Evolutionary conservation across 2,113 vertebrate species (phyloP).

Genomic region (Felis chaus): DNA sequence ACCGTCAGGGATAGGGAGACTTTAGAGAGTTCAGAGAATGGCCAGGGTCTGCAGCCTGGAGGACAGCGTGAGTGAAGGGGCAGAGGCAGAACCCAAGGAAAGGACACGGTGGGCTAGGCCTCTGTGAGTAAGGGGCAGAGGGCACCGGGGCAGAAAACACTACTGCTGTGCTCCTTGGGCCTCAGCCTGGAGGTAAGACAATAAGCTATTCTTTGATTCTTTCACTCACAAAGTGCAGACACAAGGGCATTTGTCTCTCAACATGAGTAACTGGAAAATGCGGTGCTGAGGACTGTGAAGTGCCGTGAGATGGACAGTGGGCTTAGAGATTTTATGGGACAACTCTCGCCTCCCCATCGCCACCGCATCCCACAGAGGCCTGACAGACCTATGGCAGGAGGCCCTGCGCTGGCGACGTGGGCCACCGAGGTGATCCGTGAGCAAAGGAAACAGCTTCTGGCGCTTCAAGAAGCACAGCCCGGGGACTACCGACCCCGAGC

Average conservation of each 20-base stretch:
- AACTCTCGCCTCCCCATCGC: fast-evolving
- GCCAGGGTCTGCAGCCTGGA: not conserved
- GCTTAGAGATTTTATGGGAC: not conserved
- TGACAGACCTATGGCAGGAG: not conserved
- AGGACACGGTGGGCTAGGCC: fast-evolving
- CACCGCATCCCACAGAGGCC: not conserved
- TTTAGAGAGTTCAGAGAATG: not conserved
- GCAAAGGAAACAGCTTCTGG: not conserved
- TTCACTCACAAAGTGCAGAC: not conserved
- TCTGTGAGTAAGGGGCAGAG: not conserved
- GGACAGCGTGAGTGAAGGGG: fast-evolving
- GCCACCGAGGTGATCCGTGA: not conserved
- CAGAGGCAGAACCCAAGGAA: not conserved
- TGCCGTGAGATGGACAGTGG: not conserved
- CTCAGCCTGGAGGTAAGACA: not conserved
- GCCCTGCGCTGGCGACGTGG: not conserved
- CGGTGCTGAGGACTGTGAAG: not conserved
- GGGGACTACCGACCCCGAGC: not conserved
- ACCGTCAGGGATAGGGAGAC: fast-evolving
- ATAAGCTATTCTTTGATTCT: not conserved
- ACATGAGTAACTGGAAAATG: not conserved
- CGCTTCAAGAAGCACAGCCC: not conserved
- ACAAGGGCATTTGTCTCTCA: not conserved
- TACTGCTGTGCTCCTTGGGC: not conserved
- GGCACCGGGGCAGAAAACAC: not conserved